These are phyloP conservation scores for Orchesellides sinensis DNA, from an alignment of 2,888 invertebrate species.

Conservation along the genomic window DNA sequence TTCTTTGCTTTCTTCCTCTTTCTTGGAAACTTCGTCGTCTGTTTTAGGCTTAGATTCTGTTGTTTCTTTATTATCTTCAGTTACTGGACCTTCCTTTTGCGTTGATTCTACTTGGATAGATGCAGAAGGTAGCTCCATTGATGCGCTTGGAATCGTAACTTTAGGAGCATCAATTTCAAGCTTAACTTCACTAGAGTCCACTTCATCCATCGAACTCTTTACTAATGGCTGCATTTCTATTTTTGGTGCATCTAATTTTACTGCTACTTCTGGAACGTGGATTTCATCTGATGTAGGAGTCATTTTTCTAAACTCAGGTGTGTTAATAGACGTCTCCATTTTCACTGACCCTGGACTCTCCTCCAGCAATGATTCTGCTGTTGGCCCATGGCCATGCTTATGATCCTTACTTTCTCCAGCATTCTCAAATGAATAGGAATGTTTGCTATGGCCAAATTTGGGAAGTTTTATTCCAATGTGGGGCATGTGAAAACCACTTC, in stretches of 20 bases:
- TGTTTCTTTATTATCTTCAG: background rate
- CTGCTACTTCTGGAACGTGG: slow-evolving; percentile 28
- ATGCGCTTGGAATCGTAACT: slow-evolving; percentile 25
- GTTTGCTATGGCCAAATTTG: slow-evolving; percentile 70
- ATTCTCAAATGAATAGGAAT: slow-evolving; percentile 69
- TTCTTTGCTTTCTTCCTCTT: slow-evolving; percentile 35
- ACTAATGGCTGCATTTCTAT: background rate
- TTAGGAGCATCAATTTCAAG: slow-evolving; percentile 30
- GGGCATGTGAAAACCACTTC: slow-evolving; percentile 67
- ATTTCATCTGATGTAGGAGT: slow-evolving; percentile 40
- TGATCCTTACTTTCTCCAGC: slow-evolving; percentile 60
- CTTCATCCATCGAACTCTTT: slow-evolving; percentile 26
- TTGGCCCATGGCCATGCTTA: slow-evolving; percentile 55
- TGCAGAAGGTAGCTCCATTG: slow-evolving; percentile 20
- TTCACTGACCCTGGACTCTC: slow-evolving; percentile 38
- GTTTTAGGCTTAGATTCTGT: background rate
- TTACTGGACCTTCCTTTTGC: background rate
- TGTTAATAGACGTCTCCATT: slow-evolving; percentile 46
- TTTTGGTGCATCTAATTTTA: slow-evolving; percentile 34
- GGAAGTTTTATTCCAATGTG: slow-evolving; percentile 68
- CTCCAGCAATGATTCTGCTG: slow-evolving; percentile 54
- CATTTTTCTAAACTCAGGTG: slow-evolving; percentile 62
- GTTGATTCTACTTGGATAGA: slow-evolving; percentile 24
- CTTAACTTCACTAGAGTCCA: slow-evolving; percentile 43
- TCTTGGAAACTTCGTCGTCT: slow-evolving; percentile 30